A percentile compares a stretch with the other conserved stretches of the same genome.
phyloP scores from a whole-genome alignment of 2,888 invertebrate genomes.

The Tenthredo amoena region DNA sequence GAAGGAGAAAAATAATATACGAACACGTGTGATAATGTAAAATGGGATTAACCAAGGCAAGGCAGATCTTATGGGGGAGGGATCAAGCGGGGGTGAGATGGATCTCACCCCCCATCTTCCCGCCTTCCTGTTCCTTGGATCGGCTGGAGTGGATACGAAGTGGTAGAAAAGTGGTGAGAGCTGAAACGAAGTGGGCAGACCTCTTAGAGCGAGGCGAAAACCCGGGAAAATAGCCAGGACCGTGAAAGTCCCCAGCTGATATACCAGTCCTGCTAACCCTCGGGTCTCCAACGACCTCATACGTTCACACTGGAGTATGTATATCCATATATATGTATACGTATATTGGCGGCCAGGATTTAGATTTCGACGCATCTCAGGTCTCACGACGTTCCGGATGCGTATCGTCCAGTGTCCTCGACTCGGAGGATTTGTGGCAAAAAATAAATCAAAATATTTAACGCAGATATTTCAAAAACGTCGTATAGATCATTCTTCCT shows the following conservation, averaged over 20 bases:
- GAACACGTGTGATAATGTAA: slow-evolving; percentile 42
- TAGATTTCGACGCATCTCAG: slow-evolving; percentile 5
- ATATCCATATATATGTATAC: background rate
- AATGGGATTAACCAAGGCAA: slow-evolving; percentile 28
- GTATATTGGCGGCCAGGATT: background rate
- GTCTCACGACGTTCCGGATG: slow-evolving; percentile 10
- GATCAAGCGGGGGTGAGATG: slow-evolving; percentile 34
- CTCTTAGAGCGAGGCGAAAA: slow-evolving; percentile 42
- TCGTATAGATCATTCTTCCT: background rate
- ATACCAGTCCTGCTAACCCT: slow-evolving; percentile 21
- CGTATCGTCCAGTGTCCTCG: background rate
- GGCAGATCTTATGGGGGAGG: slow-evolving; percentile 1
- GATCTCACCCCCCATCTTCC: slow-evolving; percentile 10
- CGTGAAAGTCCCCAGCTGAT: slow-evolving; percentile 44
- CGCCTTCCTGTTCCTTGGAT: slow-evolving; percentile 26
- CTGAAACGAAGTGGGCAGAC: slow-evolving; percentile 51
- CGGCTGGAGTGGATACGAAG: slow-evolving; percentile 49
- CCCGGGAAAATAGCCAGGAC: slow-evolving; percentile 47
- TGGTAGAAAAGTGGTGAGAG: slow-evolving; percentile 50
- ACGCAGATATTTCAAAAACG: background rate
- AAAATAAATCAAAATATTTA: slow-evolving; percentile 22
- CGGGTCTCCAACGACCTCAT: slow-evolving; percentile 24
- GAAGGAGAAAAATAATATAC: slow-evolving; percentile 8
- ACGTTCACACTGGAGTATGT: background rate
- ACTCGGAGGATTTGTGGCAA: background rate